Base-by-base conservation (phyloP, 2,113 vertebrate genomes). In the Elephantulus edwardii region DNA sequence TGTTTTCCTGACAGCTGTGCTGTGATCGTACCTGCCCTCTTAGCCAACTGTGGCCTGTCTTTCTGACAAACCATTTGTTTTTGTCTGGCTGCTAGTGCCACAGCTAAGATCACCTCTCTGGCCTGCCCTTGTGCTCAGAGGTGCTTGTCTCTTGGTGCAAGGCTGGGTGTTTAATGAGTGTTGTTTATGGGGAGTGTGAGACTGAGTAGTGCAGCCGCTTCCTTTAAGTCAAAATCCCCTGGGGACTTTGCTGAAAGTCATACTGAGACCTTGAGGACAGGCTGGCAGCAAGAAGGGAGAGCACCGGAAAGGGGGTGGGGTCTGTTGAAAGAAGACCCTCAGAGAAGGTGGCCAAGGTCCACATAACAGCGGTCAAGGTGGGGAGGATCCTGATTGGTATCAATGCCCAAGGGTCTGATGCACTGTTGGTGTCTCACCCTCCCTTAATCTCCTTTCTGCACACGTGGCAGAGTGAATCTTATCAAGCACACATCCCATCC, bases 51-150 rank as follows among this genome's bases (percentile, higher is more conserved):
- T 81, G 78, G 56, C 42, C 42, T 89, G 7, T 89, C 81, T 93
- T 95, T 91, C 50, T 86, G 87, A 82, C 64, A 88, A 74, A 84
- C 56, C 89, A 38, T 79, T 48, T 91, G 44, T 74, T 56, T 89
- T 30, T 91, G 70, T 90, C 83, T 90, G 71, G 71, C 68, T 90
- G 40, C 86, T 89, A n/a, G 76, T 74, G 64, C 50, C 42, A 8
- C 52, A 60, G 81, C 86, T 87, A 87, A 91, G 79, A 74, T 86
- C 68, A 78, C 74, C 72, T 90, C 17, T 3, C 46, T 93, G 38
- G 54, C 75, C 83, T 92, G 70, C 82, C 68, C 89, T 92, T 83
- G 79, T 88, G 91, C 87, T 52, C 77, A 17, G 88, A 83, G 77
- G 56, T 66, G 20, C 68, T 87, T 71, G 33, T 93, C 70, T 90